Evolutionary conservation across 2,113 vertebrate species (phyloP), one percentile per base, ranked within the genome.

Genomic region (Malurus cyaneus): DNA sequence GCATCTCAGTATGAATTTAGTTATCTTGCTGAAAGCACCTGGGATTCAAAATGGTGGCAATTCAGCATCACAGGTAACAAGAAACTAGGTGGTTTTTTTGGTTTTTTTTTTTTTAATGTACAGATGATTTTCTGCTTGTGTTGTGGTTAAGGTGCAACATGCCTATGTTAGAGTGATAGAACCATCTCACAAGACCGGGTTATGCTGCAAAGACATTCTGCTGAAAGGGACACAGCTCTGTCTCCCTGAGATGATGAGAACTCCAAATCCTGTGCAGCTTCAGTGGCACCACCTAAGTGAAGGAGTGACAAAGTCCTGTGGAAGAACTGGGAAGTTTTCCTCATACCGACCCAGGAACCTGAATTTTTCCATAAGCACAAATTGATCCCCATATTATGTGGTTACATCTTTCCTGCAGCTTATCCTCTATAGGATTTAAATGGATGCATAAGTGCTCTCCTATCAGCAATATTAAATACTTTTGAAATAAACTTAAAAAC

Each of bases 331-430:
- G 17, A 64, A 42, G 6, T 39, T 86, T 86, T 67, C 29, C 34
- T 76, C 2, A 1, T 41, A 36, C 4, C 0, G 0, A 59, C 8
- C 6, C 15, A 50, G 44, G 25, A 86, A 54, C 9, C 2, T 0
- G 0, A 59, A 41, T n/a, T 25, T 50, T 47, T 72, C 69, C 36
- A 41, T 14, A 69, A 61, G 42, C 42, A 44, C 21, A 49, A n/a
- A 11, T n/a, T 46, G 2, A 0, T 24, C 8, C 29, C 36, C 5
- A 5, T 10, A 24, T 31, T 0, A 1, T 6, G 28, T 14, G 20
- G 16, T 47, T 28, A 36, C 15, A 52, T 54, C 31, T 47, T 47
- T 86, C 19, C 25, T 41, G 25, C 15, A 39, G 4, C 6, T 69
- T 50, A 39, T 14, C 29, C 1, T 0, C 25, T 50, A 34, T 3